Conservation (phyloP, 2,888 invertebrate species). For the Lasioglossum oenotherae region DNA sequence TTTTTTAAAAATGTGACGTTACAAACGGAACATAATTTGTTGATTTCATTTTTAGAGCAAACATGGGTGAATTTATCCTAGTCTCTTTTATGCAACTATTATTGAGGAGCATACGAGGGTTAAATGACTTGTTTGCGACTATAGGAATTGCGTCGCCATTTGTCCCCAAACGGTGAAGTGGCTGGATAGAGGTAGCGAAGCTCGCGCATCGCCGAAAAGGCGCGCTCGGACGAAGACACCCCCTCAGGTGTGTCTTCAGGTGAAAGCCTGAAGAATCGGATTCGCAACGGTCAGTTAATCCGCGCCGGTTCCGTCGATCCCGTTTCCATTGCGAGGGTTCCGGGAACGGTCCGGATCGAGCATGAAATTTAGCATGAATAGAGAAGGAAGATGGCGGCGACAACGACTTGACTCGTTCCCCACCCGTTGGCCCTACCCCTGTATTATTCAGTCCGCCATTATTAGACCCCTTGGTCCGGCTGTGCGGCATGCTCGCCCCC, state of each 20-base stretch:
- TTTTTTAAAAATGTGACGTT: too few relatives aligned
- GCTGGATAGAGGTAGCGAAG: too few relatives aligned
- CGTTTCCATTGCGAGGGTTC: constrained; percentile 3
- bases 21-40: too few relatives aligned
- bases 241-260: background rate
- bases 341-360: constrained; percentile 44
- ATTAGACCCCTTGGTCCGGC: constrained; percentile 71
- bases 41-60: too few relatives aligned
- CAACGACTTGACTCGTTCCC: constrained; percentile 65
- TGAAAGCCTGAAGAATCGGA: constrained; percentile 15
- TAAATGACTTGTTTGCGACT: too few relatives aligned
- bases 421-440: constrained; percentile 51
- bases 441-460: constrained; percentile 76
- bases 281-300: background rate
- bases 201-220: background rate
- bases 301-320: background rate
- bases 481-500: constrained; percentile 71
- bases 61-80: too few relatives aligned
- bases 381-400: constrained; percentile 67
- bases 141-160: too few relatives aligned
- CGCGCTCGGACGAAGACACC: background rate
- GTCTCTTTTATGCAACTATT: too few relatives aligned
- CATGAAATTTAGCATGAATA: constrained; percentile 65
- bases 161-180: background rate
- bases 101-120: too few relatives aligned